Evolutionary conservation across 2,888 invertebrate species (phyloP), one percentile per base, ranked within the genome.

Genomic region (Drosophila peninsularis): DNA sequence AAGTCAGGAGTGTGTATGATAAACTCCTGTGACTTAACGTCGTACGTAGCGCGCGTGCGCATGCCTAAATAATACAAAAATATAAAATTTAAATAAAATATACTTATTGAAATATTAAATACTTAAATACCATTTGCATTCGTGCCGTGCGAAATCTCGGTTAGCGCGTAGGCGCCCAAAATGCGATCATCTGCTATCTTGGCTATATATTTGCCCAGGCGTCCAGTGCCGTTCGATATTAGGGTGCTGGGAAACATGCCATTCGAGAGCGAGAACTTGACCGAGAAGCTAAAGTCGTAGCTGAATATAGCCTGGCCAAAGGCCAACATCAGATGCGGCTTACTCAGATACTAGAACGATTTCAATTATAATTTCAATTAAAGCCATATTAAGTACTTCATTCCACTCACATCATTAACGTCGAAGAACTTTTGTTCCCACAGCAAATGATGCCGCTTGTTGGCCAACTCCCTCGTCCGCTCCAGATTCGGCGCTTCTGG

Each of bases 131-230:
- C 75, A 64, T 75, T 75, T 0, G 97, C 96, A 91, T 98, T 98
- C 30, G 97, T 97, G 0, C 98, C 98, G 91, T 98, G 98, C 0
- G 96, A 95, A 10, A 98, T 95, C 92, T 98, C 98, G 0, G 98
- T 98, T 47, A 98, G 91, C 0, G 97, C 96, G 91, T 97, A 98
- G 82, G 97, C 95, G 5, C 96, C 96, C 75, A 94, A 87, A 61
- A 95, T 93, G 93, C 95, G 85, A 58, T 90, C 86, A 14, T 89
- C 83, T 1, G 80, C 57, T 37, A 86, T 89, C 66, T 89, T 90
- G 0, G 88, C 93, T 0, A 95, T 90, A 70, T 94, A 93, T 39
- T 94, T 93, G 44, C 92, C 92, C 80, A 96, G 95, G 50, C 96
- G 94, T 0, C 94, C 93, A 2, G 94, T 94, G 0, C 96, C 96